Percentiles rank a stretch among this genome's conserved stretches.
These are phyloP conservation scores for Trichoplax adhaerens DNA, from an alignment of 37 sponge, comb jelly and placozoan genomes.

Conservation along the genomic window DNA sequence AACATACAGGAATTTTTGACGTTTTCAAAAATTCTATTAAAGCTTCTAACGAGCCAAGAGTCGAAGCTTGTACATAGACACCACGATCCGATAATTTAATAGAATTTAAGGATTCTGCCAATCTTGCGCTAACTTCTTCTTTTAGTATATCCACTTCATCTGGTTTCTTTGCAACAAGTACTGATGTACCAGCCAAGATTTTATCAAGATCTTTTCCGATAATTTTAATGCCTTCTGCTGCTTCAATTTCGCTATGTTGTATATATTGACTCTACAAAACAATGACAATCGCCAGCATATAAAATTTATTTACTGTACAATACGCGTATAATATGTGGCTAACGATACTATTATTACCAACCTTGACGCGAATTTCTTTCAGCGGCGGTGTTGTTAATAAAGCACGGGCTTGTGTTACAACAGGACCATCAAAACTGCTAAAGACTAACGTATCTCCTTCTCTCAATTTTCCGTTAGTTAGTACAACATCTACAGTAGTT, in stretches of 20 bases:
- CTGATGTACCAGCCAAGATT: slow-evolving; percentile 71
- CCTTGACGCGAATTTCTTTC: slow-evolving; percentile 79
- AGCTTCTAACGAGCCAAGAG: slow-evolving; percentile 93
- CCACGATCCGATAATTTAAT: slow-evolving; percentile 76
- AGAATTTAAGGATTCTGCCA: slow-evolving; percentile 44
- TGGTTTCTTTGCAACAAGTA: slow-evolving; percentile 66
- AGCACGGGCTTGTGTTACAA: slow-evolving; percentile 58
- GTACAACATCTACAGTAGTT: slow-evolving; percentile 84
- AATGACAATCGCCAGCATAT: background rate
- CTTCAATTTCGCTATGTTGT: slow-evolving; percentile 53
- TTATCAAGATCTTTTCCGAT: slow-evolving; percentile 78
- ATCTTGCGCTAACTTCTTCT: slow-evolving; percentile 37
- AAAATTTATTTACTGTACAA: background rate
- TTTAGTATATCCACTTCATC: slow-evolving; percentile 78
- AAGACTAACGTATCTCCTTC: slow-evolving; percentile 92
- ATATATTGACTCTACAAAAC: slow-evolving; percentile 60
- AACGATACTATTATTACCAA: background rate
- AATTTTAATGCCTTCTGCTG: slow-evolving; percentile 66
- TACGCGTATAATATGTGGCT: background rate
- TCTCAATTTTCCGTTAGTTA: slow-evolving; percentile 72
- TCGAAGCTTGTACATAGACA: slow-evolving; percentile 96
- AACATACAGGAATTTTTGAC: slow-evolving; percentile 87
- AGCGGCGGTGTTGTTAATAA: slow-evolving; percentile 94
- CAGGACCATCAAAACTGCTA: slow-evolving; percentile 74
- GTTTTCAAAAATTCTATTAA: slow-evolving; percentile 79